These are phyloP conservation scores for Pampusana beccarii DNA, from an alignment of 2,113 vertebrate species.

Conservation along the genomic window DNA sequence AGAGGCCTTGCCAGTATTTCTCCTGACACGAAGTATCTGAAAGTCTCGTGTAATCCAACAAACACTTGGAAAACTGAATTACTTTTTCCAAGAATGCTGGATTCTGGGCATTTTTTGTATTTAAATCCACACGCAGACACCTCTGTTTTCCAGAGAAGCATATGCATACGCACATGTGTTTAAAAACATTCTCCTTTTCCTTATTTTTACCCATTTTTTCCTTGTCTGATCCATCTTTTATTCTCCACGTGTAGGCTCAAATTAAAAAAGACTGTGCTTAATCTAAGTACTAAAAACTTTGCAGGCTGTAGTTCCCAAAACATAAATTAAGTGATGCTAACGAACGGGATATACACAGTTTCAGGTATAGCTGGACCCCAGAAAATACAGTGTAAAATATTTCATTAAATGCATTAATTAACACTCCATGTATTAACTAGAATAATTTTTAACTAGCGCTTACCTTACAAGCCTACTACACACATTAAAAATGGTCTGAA, in stretches of 20 bases:
- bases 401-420: background rate
- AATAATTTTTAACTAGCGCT: background rate
- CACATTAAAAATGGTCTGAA: background rate
- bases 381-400: background rate
- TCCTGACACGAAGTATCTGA: background rate
- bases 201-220: background rate
- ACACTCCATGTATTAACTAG: background rate
- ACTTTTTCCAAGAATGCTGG: background rate
- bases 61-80: background rate
- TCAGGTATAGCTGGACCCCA: background rate
- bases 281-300: background rate
- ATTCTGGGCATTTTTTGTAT: background rate
- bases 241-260: background rate
- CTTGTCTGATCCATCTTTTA: background rate
- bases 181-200: background rate
- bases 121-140: background rate
- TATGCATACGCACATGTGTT: fast-evolving
- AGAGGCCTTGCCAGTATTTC: background rate
- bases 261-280: background rate
- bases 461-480: background rate
- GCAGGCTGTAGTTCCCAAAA: background rate
- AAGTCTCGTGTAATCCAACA: background rate
- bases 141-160: background rate
- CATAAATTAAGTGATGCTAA: background rate
- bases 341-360: background rate